Evolutionary conservation across 2,113 vertebrate genomes (phyloP).

Genomic region (Nannospalax galili): DNA sequence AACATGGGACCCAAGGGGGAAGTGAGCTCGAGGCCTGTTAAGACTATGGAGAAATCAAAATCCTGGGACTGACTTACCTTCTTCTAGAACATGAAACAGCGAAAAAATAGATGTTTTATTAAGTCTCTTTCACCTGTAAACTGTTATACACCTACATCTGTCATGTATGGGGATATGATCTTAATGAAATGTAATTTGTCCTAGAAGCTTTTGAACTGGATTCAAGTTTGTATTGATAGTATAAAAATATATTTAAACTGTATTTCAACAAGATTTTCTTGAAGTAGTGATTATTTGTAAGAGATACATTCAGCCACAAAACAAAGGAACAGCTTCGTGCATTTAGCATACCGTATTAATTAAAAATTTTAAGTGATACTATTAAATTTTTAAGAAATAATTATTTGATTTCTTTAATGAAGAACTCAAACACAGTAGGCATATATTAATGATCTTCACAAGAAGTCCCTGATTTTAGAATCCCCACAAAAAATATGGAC

Average conservation of each 20-base stretch:
- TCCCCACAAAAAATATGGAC: background rate
- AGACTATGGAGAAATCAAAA: background rate
- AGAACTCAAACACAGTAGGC: background rate
- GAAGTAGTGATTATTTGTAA: background rate
- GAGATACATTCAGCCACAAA: background rate
- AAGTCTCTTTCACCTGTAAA: background rate
- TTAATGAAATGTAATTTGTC: conserved; percentile 20
- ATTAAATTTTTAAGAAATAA: conserved; percentile 1
- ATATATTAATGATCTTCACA: background rate
- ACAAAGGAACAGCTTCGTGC: background rate
- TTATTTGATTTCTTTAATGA: conserved; percentile 30
- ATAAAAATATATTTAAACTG: conserved; percentile 25
- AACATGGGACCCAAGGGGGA: background rate
- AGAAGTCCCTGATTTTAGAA: background rate
- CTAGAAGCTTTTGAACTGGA: background rate
- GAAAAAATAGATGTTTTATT: background rate
- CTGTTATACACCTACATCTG: background rate
- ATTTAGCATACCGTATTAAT: background rate
- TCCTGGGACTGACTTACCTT: background rate
- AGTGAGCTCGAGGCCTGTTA: background rate
- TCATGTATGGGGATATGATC: background rate
- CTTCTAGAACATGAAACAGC: background rate
- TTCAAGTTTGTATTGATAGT: background rate
- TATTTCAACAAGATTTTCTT: conserved; percentile 42
- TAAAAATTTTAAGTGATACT: background rate